phyloP scores from a whole-genome alignment of 2,888 invertebrate species.

The Eutolmus rufibarbis region DNA sequence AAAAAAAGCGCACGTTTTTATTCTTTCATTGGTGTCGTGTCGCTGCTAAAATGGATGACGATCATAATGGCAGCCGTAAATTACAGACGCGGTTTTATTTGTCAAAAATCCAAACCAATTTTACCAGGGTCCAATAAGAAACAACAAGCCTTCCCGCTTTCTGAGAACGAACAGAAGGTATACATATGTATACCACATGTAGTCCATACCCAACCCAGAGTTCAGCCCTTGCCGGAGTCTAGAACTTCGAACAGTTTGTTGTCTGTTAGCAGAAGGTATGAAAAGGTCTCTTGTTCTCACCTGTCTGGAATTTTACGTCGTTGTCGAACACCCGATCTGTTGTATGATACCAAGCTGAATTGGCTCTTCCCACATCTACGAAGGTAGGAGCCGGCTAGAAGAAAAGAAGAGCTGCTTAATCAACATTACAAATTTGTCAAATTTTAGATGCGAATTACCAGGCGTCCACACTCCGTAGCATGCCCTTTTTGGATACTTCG shows the following conservation, averaged over 20 bases:
- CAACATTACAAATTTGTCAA: constrained; percentile 45
- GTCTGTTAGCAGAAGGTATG: background rate
- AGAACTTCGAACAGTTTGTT: background rate
- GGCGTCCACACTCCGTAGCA: constrained; percentile 19
- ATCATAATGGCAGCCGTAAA: constrained; percentile 54
- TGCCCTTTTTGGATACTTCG: background rate
- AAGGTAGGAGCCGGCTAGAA: background rate
- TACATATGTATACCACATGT: background rate
- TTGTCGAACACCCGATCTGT: background rate
- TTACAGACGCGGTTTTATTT: constrained; percentile 62
- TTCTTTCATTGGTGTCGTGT: background rate
- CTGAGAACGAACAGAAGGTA: background rate
- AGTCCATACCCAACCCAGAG: background rate
- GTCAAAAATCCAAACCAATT: constrained; percentile 64
- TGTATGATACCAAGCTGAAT: background rate
- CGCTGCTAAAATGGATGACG: background rate
- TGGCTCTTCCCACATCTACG: background rate
- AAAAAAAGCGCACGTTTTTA: background rate
- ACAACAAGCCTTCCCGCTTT: constrained; percentile 44
- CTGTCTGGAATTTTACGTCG: background rate
- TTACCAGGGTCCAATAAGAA: constrained; percentile 58
- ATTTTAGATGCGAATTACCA: constrained; percentile 43
- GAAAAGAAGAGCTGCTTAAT: background rate
- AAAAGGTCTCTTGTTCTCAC: background rate
- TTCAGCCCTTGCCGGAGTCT: background rate